Evolutionary conservation across 2,113 vertebrate genomes (phyloP), one percentile per base, ranked within the genome.

Genomic region (Oenanthe oenanthe): DNA sequence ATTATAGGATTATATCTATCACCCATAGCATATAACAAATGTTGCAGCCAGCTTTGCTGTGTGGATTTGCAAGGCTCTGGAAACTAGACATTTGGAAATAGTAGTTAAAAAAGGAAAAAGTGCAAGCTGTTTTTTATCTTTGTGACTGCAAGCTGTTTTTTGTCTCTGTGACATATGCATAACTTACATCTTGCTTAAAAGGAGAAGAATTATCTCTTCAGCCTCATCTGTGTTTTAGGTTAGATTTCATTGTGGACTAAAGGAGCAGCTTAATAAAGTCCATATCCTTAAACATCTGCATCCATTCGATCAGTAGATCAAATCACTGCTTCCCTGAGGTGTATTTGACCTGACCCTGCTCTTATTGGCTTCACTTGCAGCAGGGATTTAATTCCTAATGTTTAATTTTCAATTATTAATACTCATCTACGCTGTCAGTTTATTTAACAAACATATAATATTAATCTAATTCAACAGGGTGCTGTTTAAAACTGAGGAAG

Each of bases 1-100:
- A 96, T 97, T 96, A 97, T 92, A 95, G 94, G 95, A 97, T 97
- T 97, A 96, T 93, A 88, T 88, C 85, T 92, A 74, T 95, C 93
- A 93, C 56, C n/a, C 92, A 65, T 58, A 88, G 72, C 88, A 94
- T 80, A 84, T 61, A 70, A 86, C 34, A 88, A 95, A 91, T 76
- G 42, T 85, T 91, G 76, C 73, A 93, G 29, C 58, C 38, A 51
- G 75, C 58, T 94, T 96, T 95, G 57, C 72, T 87, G 91, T 51
- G 76, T 77, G 38, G 50, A 92, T 95, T 94, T 96, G 53, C 53
- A 82, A 90, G 56, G 62, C 31, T 75, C 57, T 91, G 53, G 66
- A 85, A 90, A 93, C 47, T 14, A 85, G 88, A 94, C 87, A 74
- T 74, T 81, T 80, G 90, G 83, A 85, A 77, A 75, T 36, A 70